A percentile compares a stretch with the other conserved stretches of the same genome.
These are phyloP conservation scores for Drosophila nigricruria DNA, from an alignment of 2,888 invertebrate genomes.

Conservation along the genomic window DNA sequence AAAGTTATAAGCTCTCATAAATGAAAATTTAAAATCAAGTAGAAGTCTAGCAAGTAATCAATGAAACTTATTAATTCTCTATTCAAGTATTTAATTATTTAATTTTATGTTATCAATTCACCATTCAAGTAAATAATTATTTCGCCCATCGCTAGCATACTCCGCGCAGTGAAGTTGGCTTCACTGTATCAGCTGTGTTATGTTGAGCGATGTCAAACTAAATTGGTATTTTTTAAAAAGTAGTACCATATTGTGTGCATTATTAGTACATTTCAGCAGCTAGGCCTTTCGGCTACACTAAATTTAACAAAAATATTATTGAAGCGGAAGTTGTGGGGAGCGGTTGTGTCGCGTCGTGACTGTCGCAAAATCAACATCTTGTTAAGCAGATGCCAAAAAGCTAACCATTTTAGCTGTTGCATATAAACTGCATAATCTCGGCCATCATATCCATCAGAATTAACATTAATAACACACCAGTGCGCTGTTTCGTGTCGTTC, in stretches of 20 bases:
- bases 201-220: neutral
- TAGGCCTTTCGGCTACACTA: conserved; percentile 8
- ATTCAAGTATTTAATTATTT: neutral
- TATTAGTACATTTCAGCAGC: conserved; percentile 17
- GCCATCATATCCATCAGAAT: neutral
- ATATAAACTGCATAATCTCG: neutral
- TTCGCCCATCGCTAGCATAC: conserved; percentile 1
- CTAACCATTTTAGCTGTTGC: conserved; percentile 5
- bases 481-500: neutral
- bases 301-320: conserved; percentile 47
- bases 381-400: conserved; percentile 13
- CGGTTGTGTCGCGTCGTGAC: conserved; percentile 52
- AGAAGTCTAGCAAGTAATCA: neutral
- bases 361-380: conserved; percentile 26
- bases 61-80: neutral
- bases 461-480: neutral
- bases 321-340: conserved; percentile 35
- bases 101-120: neutral
- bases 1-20: too few relatives aligned
- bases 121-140: neutral
- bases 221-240: conserved; percentile 15
- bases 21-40: neutral
- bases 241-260: neutral
- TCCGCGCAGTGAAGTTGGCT: conserved; percentile 24
- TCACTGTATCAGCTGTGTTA: conserved; percentile 22